Base-by-base conservation (phyloP, 2,888 invertebrate genomes). In the Agrotis segetum region DNA sequence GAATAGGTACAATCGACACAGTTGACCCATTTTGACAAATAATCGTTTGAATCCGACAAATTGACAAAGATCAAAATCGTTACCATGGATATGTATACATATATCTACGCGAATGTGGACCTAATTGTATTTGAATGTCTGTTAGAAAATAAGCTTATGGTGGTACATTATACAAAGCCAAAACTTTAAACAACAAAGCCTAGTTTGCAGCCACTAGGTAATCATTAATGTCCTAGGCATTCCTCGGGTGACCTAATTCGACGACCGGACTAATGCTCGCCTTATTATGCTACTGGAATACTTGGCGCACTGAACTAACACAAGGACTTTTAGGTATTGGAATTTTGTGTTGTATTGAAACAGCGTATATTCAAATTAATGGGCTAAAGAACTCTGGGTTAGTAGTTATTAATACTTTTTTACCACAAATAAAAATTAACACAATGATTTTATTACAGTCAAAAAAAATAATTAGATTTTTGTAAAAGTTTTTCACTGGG, bases 161-260 rank as follows among this genome's bases (percentile, higher is more conserved):
- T n/a, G n/a, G n/a, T n/a, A 21, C 21, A 21, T 14, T 2, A 3
- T 0, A 53, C 53, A 44, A 49, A 44, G 19, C 40, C 47, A 17
- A 19, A 53, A 19, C 19, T 16, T 53, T 62, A 50, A 21, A 50
- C 34, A 66, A 52, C 40, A 40, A 34, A 24, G 14, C 24, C 21
- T 13, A 49, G 49, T 19, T 17, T 24, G n/a, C n/a, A 40, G 29
- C 55, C 50, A 64, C 53, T 67, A 34, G 46, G n/a, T 73, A 46
- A 73, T 78, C 64, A 55, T 52, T 52, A 66, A 65, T 58, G 67
- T 70, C 67, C 61, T 58, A 73, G 61, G 55, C 52, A 70, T 80
- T 80, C 67, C 67, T 70, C 50, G n/a, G 53, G 40, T 55, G 79
- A 78, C 82, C 82, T 78, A 77, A 67, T 70, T 82, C 55, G n/a